Percentiles rank a stretch among this genome's conserved stretches.
Conservation (phyloP, 1,140 invertebrate genomes). For the Magallana angulata region DNA sequence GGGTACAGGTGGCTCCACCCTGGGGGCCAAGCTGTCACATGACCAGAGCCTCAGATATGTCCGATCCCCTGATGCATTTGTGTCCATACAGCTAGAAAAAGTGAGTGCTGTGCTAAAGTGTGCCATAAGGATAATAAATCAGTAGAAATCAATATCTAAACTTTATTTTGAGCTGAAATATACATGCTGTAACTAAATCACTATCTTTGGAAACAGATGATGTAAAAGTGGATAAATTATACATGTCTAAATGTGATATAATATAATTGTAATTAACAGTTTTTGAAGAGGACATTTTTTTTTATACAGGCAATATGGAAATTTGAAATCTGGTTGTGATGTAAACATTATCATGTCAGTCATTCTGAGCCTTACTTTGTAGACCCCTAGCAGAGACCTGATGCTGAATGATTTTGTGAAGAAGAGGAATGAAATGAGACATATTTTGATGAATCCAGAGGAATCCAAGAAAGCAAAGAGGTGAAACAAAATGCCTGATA, state of each 20-base stretch:
- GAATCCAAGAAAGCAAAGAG: constrained; percentile 78
- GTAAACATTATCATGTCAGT: too few species aligned
- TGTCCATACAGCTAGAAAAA: constrained; percentile 79
- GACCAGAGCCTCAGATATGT: constrained; percentile 55
- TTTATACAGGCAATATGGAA: too few species aligned
- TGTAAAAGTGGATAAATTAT: too few species aligned
- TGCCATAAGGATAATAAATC: not conserved
- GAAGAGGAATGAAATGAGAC: constrained; percentile 75
- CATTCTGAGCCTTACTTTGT: constrained; percentile 26
- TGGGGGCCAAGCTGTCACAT: constrained; percentile 58
- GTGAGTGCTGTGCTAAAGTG: constrained; percentile 54
- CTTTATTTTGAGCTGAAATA: too few species aligned
- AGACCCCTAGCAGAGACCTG: constrained; percentile 76
- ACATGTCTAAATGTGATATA: too few species aligned
- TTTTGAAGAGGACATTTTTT: too few species aligned
- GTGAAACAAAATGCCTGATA: constrained; percentile 48
- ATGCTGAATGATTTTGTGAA: constrained; percentile 78
- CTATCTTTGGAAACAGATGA: too few species aligned
- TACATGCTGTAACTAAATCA: too few species aligned
- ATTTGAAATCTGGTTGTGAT: too few species aligned
- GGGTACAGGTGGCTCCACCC: constrained; percentile 60
- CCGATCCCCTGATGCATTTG: constrained; percentile 75
- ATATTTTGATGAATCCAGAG: constrained; percentile 71
- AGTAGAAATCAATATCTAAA: too few species aligned
- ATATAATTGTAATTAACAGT: too few species aligned